Base-by-base conservation (phyloP, 2,113 vertebrate genomes). In the Oryzias javanicus region DNA sequence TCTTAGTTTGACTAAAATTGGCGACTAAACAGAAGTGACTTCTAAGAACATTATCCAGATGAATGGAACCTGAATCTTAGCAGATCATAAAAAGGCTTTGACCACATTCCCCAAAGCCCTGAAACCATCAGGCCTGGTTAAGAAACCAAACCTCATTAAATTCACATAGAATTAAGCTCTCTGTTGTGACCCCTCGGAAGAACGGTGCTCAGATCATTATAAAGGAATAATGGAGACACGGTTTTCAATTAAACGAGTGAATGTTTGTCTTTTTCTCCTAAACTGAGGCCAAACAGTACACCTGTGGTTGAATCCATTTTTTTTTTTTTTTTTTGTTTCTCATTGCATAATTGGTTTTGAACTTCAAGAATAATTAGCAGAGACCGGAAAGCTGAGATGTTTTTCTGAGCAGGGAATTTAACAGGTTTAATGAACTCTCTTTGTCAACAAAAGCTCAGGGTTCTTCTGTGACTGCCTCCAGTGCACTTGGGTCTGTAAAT, bases 361-460 rank as follows among this genome's bases (percentile, higher is more conserved):
- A 62, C 49, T 83, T 83, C 44, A 79, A 69, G 76, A 81, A 82
- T 83, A 85, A 86, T 82, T 79, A 84, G 40, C 22, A 25, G 41
- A 54, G 51, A 81, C 50, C 55, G 53, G 6, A 79, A 77, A 67
- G 55, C 18, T 44, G 59, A 62, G 60, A 78, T 72, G 70, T 62
- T 73, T 71, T 64, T 52, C 72, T 79, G 75, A 78, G 56, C 67
- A 58, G 75, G 75, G 70, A 82, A 70, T 86, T 82, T 45, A 75
- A 64, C 61, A 51, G 67, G 74, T 42, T 81, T 82, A 82, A 86
- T 83, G 70, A 82, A 83, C 61, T 82, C 70, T 71, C 74, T 80
- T 83, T 76, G 78, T 81, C 76, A 86, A 78, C 59, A 51, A 74
- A 71, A 67, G 64, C 78, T 80, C 61, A 62, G 72, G 55, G 57